Percentiles rank a stretch among this genome's conserved stretches.
Evolutionary conservation across 2,888 invertebrate species (phyloP).

Genomic region (Agapostemon virescens): DNA sequence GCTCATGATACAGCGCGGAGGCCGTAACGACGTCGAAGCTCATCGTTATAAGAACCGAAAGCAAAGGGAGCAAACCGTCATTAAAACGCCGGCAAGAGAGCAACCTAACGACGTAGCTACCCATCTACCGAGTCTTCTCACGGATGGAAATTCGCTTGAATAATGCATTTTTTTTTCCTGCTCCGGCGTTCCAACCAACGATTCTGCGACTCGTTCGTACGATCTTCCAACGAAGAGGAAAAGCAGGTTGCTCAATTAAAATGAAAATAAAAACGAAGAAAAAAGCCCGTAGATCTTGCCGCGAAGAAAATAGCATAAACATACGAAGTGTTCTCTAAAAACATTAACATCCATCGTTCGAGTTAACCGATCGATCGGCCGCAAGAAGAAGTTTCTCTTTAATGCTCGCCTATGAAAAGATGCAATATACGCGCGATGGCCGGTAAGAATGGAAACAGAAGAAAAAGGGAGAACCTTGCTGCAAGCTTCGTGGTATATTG

Average conservation of each 20-base stretch:
- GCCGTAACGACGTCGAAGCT: slow-evolving; percentile 65
- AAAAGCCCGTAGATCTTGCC: neutral
- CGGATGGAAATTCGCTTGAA: slow-evolving; percentile 77
- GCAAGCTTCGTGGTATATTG: slow-evolving; percentile 34
- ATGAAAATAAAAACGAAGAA: neutral
- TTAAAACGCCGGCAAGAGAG: slow-evolving; percentile 76
- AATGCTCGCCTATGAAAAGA: neutral
- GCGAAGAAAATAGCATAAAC: neutral
- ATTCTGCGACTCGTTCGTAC: slow-evolving; percentile 25
- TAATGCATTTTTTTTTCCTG: slow-evolving; percentile 74
- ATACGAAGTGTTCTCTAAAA: neutral
- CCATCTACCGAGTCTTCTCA: slow-evolving; percentile 73
- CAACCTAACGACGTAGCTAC: slow-evolving; percentile 77
- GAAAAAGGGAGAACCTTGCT: slow-evolving; percentile 13
- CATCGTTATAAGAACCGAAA: slow-evolving; percentile 68
- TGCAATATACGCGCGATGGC: neutral
- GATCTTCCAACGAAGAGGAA: slow-evolving; percentile 11
- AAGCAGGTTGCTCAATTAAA: neutral
- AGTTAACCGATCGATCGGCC: neutral
- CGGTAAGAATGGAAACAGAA: slow-evolving; percentile 16
- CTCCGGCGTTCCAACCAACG: slow-evolving; percentile 47
- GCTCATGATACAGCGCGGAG: slow-evolving; percentile 55
- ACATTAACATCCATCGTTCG: neutral
- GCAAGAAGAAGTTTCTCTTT: neutral
- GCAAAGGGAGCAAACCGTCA: slow-evolving; percentile 72